These are phyloP conservation scores for Eclectus roratus DNA, from an alignment of 2,113 vertebrate genomes.

Conservation along the genomic window DNA sequence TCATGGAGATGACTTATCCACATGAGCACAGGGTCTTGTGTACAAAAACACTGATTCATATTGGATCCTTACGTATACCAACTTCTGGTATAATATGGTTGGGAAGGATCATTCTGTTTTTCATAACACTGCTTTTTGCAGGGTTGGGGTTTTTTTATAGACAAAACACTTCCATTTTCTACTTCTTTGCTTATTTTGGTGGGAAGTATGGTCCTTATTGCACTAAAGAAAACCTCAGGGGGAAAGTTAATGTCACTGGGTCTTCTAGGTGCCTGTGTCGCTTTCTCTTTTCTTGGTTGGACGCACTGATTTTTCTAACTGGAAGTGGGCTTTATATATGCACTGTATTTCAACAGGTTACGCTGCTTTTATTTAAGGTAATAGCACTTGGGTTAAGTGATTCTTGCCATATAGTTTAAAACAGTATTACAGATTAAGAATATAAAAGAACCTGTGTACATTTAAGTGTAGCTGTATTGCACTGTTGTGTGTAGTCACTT, in stretches of 20 bases:
- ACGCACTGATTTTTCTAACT: slow-evolving; percentile 11
- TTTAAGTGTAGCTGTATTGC: background rate
- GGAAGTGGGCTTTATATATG: background rate
- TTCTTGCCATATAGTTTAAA: background rate
- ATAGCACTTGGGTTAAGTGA: background rate
- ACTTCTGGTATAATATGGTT: slow-evolving; percentile 49
- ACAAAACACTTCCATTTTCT: background rate
- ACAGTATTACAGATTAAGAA: background rate
- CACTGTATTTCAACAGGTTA: slow-evolving; percentile 1
- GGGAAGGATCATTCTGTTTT: slow-evolving; percentile 65
- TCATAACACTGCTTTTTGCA: background rate
- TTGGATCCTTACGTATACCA: slow-evolving; percentile 87
- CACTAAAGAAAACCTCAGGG: background rate
- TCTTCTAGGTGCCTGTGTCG: background rate
- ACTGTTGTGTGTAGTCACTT: background rate
- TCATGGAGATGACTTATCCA: slow-evolving; percentile 5
- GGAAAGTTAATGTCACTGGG: background rate
- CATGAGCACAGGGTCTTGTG: slow-evolving; percentile 74
- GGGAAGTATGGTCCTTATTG: background rate
- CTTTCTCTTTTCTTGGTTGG: slow-evolving; percentile 28
- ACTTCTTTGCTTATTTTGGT: background rate
- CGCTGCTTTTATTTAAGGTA: background rate
- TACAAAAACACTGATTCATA: slow-evolving; percentile 82
- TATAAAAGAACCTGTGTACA: background rate
- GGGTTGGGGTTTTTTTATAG: background rate